Evolutionary conservation across 2,113 vertebrate genomes (phyloP), one percentile per base, ranked within the genome.

Genomic region (Gallinago media): DNA sequence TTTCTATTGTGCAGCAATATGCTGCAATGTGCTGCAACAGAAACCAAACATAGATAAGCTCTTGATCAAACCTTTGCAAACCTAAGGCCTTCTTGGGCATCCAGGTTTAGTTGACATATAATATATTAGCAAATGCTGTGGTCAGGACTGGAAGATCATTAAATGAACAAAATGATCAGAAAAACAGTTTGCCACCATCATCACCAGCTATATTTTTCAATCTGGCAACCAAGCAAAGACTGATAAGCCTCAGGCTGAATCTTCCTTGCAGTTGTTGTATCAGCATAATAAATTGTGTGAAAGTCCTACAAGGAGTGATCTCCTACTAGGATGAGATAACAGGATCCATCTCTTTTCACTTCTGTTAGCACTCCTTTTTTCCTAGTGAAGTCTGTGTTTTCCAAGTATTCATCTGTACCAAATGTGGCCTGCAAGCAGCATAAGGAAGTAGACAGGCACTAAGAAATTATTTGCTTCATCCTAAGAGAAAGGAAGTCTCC

Each of bases 51-150:
- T 1, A 2, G 23, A 44, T n/a, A 86, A 72, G 27, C 12, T 27
- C 36, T 62, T 67, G 54, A 55, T 19, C 46, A 67, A 67, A 67
- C 1, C 1, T 67, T 58, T 75, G 52, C 6, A 89, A 84, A n/a
- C 22, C 21, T 59, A n/a, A 80, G 29, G 26, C 3, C 7, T 66
- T 71, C 40, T 68, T 29, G 38, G 59, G 26, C 15, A 50, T 23
- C 0, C 0, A 3, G 6, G 25, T 68, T 32, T 29, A 55, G 4
- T 13, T 66, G 55, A 85, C 56, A 62, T 3, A 44, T 19, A 54
- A 49, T 13, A 7, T 19, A 76, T 27, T 32, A 71, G 19, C n/a
- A 80, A 92, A 77, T 14, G 50, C 27, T 54, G n/a, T 58, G 32
- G 46, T 77, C 44, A 61, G 20, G 23, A 76, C 38, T 36, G 21